A percentile compares a stretch with the other conserved stretches of the same genome.
phyloP scores from a whole-genome alignment of 2,113 vertebrate species.

The Fregata magnificens region DNA sequence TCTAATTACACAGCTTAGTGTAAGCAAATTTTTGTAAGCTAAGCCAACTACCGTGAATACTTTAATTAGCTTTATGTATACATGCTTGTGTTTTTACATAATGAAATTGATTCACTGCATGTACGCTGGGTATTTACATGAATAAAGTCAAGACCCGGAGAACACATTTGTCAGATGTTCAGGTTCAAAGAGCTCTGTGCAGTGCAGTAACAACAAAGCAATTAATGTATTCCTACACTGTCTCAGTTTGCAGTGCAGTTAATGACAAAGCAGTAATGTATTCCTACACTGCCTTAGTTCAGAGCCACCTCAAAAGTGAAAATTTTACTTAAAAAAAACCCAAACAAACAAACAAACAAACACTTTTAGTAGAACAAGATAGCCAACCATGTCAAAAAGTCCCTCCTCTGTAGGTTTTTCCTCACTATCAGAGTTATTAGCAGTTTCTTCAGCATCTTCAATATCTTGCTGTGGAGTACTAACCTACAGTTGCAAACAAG shows the following conservation, averaged over 20 bases:
- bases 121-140: background rate
- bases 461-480: slow-evolving; percentile 85
- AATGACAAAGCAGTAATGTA: background rate
- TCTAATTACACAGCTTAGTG: background rate
- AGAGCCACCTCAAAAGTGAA: background rate
- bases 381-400: slow-evolving; percentile 90
- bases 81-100: background rate
- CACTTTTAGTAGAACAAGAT: background rate
- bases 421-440: slow-evolving; percentile 1
- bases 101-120: background rate
- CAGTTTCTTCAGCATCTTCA: slow-evolving; percentile 83
- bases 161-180: background rate
- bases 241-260: background rate
- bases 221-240: background rate
- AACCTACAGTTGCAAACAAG: slow-evolving; percentile 75
- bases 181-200: background rate
- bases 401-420: slow-evolving; percentile 74
- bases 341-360: background rate
- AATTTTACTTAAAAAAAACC: background rate
- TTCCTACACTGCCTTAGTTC: background rate
- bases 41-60: background rate
- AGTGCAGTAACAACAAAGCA: background rate
- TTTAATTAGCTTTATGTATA: background rate
- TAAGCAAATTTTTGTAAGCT: background rate
- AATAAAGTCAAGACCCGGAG: background rate